phyloP scores from a whole-genome alignment of 2,113 vertebrate species.

The Oxyura jamaicensis region DNA sequence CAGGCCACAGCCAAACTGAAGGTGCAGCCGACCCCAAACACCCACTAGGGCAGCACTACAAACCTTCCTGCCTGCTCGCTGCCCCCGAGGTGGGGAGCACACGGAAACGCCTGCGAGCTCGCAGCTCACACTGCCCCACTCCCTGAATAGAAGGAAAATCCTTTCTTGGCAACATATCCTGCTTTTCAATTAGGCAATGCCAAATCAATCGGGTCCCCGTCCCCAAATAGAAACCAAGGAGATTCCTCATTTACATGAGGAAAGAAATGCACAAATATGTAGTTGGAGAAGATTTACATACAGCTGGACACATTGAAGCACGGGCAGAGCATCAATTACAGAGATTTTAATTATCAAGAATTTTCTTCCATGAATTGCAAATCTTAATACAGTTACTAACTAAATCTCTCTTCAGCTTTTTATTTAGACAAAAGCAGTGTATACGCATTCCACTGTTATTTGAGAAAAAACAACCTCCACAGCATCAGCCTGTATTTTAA shows the following conservation, averaged over 20 bases:
- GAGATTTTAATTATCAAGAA: not conserved
- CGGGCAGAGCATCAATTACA: not conserved
- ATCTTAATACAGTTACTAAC: not conserved
- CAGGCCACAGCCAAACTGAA: not conserved
- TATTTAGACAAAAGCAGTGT: not conserved
- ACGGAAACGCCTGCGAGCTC: accelerated
- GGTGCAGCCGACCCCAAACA: not conserved
- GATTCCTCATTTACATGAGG: constrained; percentile 31
- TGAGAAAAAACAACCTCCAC: not conserved
- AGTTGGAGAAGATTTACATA: constrained; percentile 52
- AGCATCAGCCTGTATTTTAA: not conserved
- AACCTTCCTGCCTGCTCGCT: not conserved
- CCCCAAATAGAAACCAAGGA: not conserved
- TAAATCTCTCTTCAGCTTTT: not conserved
- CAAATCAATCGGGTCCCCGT: not conserved
- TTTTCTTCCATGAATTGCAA: not conserved
- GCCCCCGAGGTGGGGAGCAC: not conserved
- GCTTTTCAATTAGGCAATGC: not conserved
- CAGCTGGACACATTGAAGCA: constrained; percentile 26
- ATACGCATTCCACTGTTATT: not conserved
- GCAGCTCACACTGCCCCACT: accelerated
- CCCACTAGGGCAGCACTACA: not conserved
- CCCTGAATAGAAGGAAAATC: not conserved
- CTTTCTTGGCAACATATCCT: not conserved
- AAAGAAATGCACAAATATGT: constrained; percentile 32